phyloP scores from a whole-genome alignment of 1,140 invertebrate genomes.

The Drosophila fuyamai region DNA sequence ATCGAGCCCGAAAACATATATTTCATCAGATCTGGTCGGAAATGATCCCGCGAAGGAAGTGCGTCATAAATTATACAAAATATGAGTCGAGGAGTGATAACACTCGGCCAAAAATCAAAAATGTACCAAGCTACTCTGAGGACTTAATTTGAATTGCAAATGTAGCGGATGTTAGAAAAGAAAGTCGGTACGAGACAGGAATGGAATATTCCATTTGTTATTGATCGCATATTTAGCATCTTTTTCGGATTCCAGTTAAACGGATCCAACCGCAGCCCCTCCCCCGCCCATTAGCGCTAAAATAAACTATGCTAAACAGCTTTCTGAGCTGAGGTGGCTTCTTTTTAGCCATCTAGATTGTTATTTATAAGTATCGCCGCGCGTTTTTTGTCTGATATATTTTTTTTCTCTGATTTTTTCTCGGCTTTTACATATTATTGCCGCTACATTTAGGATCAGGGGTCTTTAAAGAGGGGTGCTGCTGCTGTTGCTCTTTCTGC shows the following conservation, averaged over 20 bases:
- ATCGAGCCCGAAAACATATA: conserved; percentile 20
- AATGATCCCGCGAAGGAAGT: conserved; percentile 15
- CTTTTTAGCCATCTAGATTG: conserved; percentile 51
- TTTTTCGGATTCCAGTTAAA: conserved; percentile 34
- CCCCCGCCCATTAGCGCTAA: conserved; percentile 41
- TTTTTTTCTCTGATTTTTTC: conserved; percentile 48
- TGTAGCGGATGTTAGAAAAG: conserved; percentile 38
- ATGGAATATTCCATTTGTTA: conserved; percentile 53
- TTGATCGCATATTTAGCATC: conserved; percentile 54
- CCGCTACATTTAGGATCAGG: conserved; percentile 4
- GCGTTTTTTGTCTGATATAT: conserved; percentile 15
- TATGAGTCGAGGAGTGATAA: conserved; percentile 16
- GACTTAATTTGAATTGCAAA: conserved; percentile 22
- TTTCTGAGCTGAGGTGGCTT: conserved; percentile 32
- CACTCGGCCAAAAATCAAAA: neutral
- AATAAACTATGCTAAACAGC: conserved; percentile 73
- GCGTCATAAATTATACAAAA: conserved; percentile 5
- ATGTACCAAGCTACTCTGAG: neutral
- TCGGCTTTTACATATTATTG: conserved; percentile 70
- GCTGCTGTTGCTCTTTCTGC: conserved; percentile 5
- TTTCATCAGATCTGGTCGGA: conserved; percentile 13
- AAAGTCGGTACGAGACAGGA: conserved; percentile 31
- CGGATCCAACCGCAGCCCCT: conserved; percentile 22
- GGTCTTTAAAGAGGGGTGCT: conserved; percentile 1
- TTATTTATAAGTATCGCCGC: conserved; percentile 61